Conservation (phyloP, 53 echinoderm and acorn worm genomes). For the Antedon mediterranea region DNA sequence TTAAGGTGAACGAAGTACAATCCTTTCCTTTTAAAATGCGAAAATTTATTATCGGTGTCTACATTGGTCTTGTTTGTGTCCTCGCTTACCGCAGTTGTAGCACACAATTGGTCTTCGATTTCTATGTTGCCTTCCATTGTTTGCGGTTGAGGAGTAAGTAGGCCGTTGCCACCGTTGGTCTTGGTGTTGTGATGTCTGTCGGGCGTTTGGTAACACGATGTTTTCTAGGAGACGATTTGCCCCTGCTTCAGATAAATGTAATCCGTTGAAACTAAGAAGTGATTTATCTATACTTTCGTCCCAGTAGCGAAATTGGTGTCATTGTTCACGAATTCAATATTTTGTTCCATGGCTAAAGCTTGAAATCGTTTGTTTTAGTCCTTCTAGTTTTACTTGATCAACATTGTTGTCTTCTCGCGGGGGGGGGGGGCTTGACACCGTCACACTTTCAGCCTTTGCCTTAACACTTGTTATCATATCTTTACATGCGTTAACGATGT, state of each 20-base stretch:
- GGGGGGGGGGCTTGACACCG: neutral
- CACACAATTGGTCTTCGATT: neutral
- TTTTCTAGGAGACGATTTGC: neutral
- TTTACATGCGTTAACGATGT: neutral
- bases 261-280: neutral
- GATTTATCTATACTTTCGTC: neutral
- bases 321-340: neutral
- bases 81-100: neutral
- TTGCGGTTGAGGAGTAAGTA: neutral
- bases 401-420: neutral
- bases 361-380: neutral
- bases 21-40: constrained; percentile 1
- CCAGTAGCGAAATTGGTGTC: neutral
- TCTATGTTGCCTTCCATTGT: neutral
- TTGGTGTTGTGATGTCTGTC: neutral
- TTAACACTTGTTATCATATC: neutral
- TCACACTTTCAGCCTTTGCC: neutral
- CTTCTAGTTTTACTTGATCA: neutral
- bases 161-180: neutral
- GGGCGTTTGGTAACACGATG: no score
- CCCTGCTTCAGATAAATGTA: neutral
- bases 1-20: constrained; percentile 8
- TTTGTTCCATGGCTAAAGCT: neutral
- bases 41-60: neutral
- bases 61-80: neutral